Percentiles rank a stretch among this genome's conserved stretches.
phyloP scores from a whole-genome alignment of 2,797 vertebrate species.

The Anas flavirostris region DNA sequence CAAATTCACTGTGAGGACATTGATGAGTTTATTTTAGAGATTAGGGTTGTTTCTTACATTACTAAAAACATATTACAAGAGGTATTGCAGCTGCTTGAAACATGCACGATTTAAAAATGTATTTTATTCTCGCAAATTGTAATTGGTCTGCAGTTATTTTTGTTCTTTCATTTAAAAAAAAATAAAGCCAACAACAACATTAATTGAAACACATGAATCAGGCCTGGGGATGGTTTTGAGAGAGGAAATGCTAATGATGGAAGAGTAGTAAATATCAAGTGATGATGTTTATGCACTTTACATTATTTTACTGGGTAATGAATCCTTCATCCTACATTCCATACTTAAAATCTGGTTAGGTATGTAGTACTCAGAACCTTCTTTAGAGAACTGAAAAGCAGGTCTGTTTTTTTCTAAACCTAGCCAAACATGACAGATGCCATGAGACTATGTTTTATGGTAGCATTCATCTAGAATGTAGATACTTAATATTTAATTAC shows the following conservation, averaged over 20 bases:
- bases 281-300: background rate
- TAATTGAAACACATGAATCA: background rate
- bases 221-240: background rate
- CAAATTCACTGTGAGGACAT: constrained; percentile 31
- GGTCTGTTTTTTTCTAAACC: background rate
- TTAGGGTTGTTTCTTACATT: background rate
- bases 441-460: background rate
- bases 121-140: background rate
- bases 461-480: background rate
- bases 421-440: background rate
- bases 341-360: background rate
- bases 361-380: background rate
- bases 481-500: background rate
- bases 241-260: background rate
- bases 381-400: background rate
- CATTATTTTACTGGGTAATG: background rate
- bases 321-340: background rate
- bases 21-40: constrained; percentile 54
- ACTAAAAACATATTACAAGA: constrained; percentile 11
- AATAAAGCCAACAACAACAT: background rate
- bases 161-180: background rate
- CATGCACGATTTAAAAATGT: background rate
- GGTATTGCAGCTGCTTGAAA: background rate
- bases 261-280: background rate
- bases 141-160: background rate